These are phyloP conservation scores for Macheiramphus alcinus DNA, from an alignment of 2,113 vertebrate genomes.

Conservation along the genomic window DNA sequence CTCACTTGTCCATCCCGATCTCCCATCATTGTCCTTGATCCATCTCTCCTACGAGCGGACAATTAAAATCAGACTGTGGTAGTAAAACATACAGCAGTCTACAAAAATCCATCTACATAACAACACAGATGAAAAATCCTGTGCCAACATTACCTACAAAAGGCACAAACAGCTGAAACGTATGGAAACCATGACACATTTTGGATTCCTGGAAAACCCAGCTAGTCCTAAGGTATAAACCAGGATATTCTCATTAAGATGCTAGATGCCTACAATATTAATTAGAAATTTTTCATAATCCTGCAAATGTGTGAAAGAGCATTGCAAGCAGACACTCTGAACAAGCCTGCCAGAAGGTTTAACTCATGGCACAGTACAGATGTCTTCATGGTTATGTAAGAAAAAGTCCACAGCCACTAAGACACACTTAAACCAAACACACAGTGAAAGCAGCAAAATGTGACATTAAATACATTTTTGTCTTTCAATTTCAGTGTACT, in stretches of 20 bases:
- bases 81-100: neutral
- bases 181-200: neutral
- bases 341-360: neutral
- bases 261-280: neutral
- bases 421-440: neutral
- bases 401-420: neutral
- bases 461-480: neutral
- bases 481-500: neutral
- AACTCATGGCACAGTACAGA: neutral
- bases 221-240: neutral
- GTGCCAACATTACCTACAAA: neutral
- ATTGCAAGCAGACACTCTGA: neutral
- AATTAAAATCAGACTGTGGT: neutral
- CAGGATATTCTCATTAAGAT: neutral
- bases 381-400: neutral
- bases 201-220: neutral
- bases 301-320: neutral
- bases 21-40: conserved; percentile 79
- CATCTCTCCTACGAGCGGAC: conserved; percentile 78
- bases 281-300: neutral
- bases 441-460: neutral
- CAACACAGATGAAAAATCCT: neutral
- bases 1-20: conserved; percentile 82
- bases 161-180: neutral
- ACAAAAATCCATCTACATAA: neutral